Evolutionary conservation across 2,888 invertebrate species (phyloP).

Genomic region (Andrena dorsata): DNA sequence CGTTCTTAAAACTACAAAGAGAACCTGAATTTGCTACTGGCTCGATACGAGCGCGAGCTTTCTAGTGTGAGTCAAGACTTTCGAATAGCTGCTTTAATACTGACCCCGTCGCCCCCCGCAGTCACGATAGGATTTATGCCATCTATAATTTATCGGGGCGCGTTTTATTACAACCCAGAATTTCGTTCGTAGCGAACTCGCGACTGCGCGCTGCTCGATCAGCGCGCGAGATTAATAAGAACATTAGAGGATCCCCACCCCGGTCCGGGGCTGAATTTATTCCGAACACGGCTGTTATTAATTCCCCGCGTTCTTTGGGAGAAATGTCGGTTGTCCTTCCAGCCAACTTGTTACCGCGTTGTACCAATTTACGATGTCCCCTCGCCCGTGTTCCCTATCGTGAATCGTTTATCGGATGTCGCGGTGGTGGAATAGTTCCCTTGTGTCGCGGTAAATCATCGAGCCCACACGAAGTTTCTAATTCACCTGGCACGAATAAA

Average conservation of each 20-base stretch:
- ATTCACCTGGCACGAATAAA: slow-evolving; percentile 5
- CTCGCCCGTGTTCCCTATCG: slow-evolving; percentile 26
- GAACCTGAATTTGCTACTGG: too few relatives aligned
- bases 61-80: slow-evolving; percentile 23
- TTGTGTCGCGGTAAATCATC: slow-evolving; percentile 46
- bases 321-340: slow-evolving; percentile 37
- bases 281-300: slow-evolving; percentile 45
- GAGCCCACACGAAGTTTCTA: slow-evolving; percentile 9
- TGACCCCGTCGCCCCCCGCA: slow-evolving; percentile 30
- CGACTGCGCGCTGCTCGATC: slow-evolving; percentile 33
- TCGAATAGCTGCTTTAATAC: slow-evolving; percentile 25
- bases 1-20: too few relatives aligned
- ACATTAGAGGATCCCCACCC: slow-evolving; percentile 32
- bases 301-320: slow-evolving; percentile 22
- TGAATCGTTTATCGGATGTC: slow-evolving; percentile 37
- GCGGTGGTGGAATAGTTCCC: slow-evolving; percentile 31
- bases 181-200: slow-evolving; percentile 39
- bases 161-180: slow-evolving; percentile 55
- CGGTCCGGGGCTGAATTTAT: slow-evolving; percentile 14
- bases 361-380: slow-evolving; percentile 49
- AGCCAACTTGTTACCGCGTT: slow-evolving; percentile 40
- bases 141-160: slow-evolving; percentile 53
- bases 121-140: slow-evolving; percentile 56
- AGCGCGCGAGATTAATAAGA: slow-evolving; percentile 49
- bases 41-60: slow-evolving; percentile 27